These are phyloP conservation scores for Drosophila melanogaster DNA, from an alignment of 1,140 invertebrate species.

Conservation along the genomic window Release_6_plus_ISO1_MT NC_004354.4:14753501-14754000, in stretches of 20 bases:
- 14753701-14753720: slow-evolving; percentile 16
- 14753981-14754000: background rate
- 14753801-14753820: too few relatives aligned
- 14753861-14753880: too few relatives aligned
- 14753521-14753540: background rate
- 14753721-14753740: slow-evolving; percentile 73
- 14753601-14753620: slow-evolving; percentile 41
- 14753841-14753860: too few relatives aligned
- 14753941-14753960: slow-evolving; percentile 67
- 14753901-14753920: slow-evolving; percentile 45
- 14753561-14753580: slow-evolving; percentile 20
- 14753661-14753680: slow-evolving; percentile 77
- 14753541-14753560: slow-evolving; percentile 3
- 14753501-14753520: slow-evolving; percentile 24
- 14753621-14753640: slow-evolving; percentile 77
- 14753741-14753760: slow-evolving; percentile 67
- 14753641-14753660: slow-evolving; percentile 79
- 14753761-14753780: background rate
- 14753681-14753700: slow-evolving; percentile 12
- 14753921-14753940: slow-evolving; percentile 70
- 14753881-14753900: slow-evolving; percentile 6
- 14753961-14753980: slow-evolving; percentile 28
- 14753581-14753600: too few relatives aligned
- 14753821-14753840: too few relatives aligned
- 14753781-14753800: background rate